Percentiles rank a stretch among this genome's conserved stretches.
Evolutionary conservation across 2,888 invertebrate genomes (phyloP).

Genomic region (Mesorhabditis sp.): DNA sequence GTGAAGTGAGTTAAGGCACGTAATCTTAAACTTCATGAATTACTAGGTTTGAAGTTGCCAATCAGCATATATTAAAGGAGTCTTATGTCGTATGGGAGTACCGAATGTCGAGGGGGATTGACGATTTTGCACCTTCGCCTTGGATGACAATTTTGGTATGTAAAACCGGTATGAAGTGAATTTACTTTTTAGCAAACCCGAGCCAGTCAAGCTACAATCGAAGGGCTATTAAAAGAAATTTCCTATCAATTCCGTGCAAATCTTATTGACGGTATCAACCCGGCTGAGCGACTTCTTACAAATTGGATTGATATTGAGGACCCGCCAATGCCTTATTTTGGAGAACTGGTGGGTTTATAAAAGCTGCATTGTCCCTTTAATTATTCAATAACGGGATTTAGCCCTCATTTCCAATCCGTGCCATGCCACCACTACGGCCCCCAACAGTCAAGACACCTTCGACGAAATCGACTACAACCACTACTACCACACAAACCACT

Average conservation of each 20-base stretch:
- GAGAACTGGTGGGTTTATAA: not conserved
- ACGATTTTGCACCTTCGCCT: not conserved
- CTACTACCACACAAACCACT: not conserved
- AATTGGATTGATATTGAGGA: conserved; percentile 2
- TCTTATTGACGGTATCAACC: conserved; percentile 1
- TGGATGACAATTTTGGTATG: conserved; percentile 6
- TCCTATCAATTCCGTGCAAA: conserved; percentile 3
- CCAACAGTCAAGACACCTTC: not conserved
- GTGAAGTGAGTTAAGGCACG: not conserved
- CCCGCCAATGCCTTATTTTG: not conserved
- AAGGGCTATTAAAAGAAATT: not conserved
- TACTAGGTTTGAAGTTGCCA: not conserved
- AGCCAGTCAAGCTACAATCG: not conserved
- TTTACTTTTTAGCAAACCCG: not conserved
- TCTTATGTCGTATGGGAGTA: not conserved
- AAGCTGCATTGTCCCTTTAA: not conserved
- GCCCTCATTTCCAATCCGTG: too few species aligned
- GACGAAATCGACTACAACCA: not conserved
- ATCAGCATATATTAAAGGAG: not conserved
- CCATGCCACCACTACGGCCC: not conserved
- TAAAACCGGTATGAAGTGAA: not conserved
- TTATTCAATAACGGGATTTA: too few species aligned
- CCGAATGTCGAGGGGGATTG: not conserved
- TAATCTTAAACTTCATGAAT: not conserved
- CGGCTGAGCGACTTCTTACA: not conserved